Evolutionary conservation across 2,797 vertebrate genomes (phyloP).

Genomic region (Siniperca undulata): DNA sequence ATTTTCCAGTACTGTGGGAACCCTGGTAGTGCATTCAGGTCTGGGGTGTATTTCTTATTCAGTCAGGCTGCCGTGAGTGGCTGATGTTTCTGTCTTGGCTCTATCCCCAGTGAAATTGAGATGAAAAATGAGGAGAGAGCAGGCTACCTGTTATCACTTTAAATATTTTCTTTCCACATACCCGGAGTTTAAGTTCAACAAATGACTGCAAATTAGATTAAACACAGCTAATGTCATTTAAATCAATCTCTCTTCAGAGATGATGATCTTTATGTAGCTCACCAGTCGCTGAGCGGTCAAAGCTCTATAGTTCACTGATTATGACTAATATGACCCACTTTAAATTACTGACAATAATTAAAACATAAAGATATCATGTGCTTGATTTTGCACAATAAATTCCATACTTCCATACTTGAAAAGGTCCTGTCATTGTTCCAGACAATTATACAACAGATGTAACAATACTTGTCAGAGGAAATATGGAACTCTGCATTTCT

Average conservation of each 20-base stretch:
- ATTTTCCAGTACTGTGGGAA: conserved; percentile 48
- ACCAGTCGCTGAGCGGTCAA: conserved; percentile 54
- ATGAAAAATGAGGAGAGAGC: conserved; percentile 83
- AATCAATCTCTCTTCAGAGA: conserved; percentile 57
- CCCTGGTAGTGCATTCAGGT: conserved; percentile 41
- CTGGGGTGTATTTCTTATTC: conserved; percentile 60
- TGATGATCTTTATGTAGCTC: conserved; percentile 44
- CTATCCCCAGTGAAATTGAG: conserved; percentile 68
- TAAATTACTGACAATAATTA: conserved; percentile 50
- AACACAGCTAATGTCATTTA: conserved; percentile 75
- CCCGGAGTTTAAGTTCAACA: conserved; percentile 84
- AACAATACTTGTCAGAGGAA: conserved; percentile 19
- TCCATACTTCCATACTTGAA: conserved; percentile 18
- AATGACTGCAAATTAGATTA: conserved; percentile 86
- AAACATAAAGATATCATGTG: conserved; percentile 45
- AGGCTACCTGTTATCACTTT: conserved; percentile 87
- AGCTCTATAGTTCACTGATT: conserved; percentile 38
- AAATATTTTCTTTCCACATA: conserved; percentile 89
- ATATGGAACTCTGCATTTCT: conserved; percentile 9
- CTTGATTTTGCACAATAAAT: conserved; percentile 40
- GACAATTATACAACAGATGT: conserved; percentile 50
- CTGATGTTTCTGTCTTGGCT: conserved; percentile 80
- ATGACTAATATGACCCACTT: conserved; percentile 29
- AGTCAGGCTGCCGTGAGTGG: conserved; percentile 47
- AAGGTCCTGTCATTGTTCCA: conserved; percentile 27